Percentiles rank a stretch among this genome's conserved stretches.
Conservation (phyloP, 2,888 invertebrate species). For the Suillia variegata region DNA sequence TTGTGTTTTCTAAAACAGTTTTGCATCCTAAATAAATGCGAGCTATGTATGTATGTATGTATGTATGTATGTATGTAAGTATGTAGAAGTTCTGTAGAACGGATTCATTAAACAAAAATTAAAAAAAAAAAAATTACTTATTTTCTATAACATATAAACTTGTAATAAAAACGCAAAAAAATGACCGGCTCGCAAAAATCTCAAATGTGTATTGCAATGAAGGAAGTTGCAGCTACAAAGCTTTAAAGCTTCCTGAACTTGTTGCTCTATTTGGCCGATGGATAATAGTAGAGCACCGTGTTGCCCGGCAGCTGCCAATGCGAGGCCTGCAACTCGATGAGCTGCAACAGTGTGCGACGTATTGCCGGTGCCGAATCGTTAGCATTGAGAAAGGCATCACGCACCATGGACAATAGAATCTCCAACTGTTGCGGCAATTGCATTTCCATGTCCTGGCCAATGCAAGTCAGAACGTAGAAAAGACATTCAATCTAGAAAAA, state of each 20-base stretch:
- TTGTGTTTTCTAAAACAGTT: no score
- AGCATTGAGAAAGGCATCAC: slow-evolving; percentile 83
- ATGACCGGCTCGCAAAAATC: no score
- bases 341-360: slow-evolving; percentile 82
- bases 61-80: background rate
- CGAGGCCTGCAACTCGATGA: slow-evolving; percentile 88
- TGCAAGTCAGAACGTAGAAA: slow-evolving; percentile 86
- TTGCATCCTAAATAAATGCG: background rate
- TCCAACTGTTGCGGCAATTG: slow-evolving; percentile 83
- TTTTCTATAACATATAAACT: no score
- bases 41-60: background rate
- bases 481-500: slow-evolving; percentile 81
- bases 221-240: no score
- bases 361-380: slow-evolving; percentile 75
- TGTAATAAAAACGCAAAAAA: no score
- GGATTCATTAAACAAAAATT: no score
- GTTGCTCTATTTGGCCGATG: slow-evolving; percentile 66
- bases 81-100: no score
- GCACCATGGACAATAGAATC: slow-evolving; percentile 76
- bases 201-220: no score
- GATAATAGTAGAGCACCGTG: slow-evolving; percentile 88
- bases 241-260: no score
- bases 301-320: slow-evolving; percentile 90
- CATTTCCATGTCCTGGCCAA: slow-evolving; percentile 84
- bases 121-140: no score